Evolutionary conservation across 2,113 vertebrate species (phyloP).

Genomic region (Plestiodon gilberti): DNA sequence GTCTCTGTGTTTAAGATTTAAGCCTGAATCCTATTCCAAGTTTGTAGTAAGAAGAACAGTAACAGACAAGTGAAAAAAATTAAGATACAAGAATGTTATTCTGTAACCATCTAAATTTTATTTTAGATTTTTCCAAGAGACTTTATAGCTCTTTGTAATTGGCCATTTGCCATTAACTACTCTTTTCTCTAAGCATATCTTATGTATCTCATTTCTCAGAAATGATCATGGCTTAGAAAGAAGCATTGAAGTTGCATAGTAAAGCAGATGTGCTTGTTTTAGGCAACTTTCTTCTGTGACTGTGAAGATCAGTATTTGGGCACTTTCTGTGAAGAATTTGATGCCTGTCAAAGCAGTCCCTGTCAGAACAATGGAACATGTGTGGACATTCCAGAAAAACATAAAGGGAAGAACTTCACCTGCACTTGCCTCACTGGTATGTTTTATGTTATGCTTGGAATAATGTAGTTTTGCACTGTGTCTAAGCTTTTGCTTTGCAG

Average conservation of each 20-base stretch:
- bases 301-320: constrained; percentile 88
- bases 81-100: not conserved
- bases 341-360: constrained; percentile 87
- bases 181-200: not conserved
- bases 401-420: constrained; percentile 85
- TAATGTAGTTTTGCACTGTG: constrained; percentile 11
- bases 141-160: not conserved
- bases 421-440: constrained; percentile 88
- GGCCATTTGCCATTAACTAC: not conserved
- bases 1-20: not conserved
- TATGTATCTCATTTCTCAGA: not conserved
- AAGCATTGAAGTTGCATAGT: not conserved
- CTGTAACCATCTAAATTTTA: not conserved
- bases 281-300: constrained; percentile 91
- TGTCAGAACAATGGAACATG: constrained; percentile 91
- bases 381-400: constrained; percentile 82
- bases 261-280: constrained; percentile 38
- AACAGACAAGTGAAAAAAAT: not conserved
- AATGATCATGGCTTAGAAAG: not conserved
- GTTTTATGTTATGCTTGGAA: constrained; percentile 16
- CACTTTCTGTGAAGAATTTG: constrained; percentile 91
- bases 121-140: not conserved
- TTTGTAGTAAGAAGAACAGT: not conserved
- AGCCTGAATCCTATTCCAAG: not conserved
- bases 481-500: not conserved